Base-by-base conservation (phyloP, 2,888 invertebrate genomes). In the Melikaiella ostensackeni region DNA sequence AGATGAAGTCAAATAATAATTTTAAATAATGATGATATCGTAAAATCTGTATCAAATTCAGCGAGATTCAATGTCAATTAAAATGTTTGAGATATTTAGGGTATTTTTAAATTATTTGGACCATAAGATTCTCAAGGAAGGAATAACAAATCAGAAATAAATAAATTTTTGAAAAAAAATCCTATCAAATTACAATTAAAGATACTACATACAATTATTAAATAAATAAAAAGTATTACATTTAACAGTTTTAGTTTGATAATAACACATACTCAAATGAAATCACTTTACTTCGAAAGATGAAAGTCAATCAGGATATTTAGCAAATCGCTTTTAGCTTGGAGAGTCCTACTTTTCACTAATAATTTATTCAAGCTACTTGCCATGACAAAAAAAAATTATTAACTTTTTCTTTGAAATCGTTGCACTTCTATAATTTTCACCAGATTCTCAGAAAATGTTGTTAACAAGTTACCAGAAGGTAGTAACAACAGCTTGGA, bases 341-440 rank as follows among this genome's bases (percentile, higher is more conserved):
- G 35, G 21, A 13, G 24, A 64, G 38, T 42, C 42, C 19, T 24
- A 42, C 64, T 64, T 21, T 64, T 38, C 42, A 42, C 24, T 64
- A 42, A 35, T 24, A 42, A 64, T 42, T 64, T 64, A 42, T 64
- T 64, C 21, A 13, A 13, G 38, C 16, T 64, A 64, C 42, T 64
- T 11, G 38, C 1, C n/a, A n/a, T n/a, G 13, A 21, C 13, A 5
- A 16, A 42, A 42, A 42, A 64, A 64, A 64, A 64, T 42, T 42
- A 64, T 24, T 13, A 38, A 1, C 11, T 38, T 42, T 64, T 42
- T 16, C 64, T 35, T 16, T 24, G 21, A 19, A 64, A 64, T 24
- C 64, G n/a, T 8, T 24, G 38, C 2, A 6, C 5, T 2, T 46
- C 5, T 19, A 6, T 19, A 46, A 16, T 6, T 19, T 46, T 6